Conservation (phyloP, 2,888 invertebrate species). For the Andrena chrysosceles region DNA sequence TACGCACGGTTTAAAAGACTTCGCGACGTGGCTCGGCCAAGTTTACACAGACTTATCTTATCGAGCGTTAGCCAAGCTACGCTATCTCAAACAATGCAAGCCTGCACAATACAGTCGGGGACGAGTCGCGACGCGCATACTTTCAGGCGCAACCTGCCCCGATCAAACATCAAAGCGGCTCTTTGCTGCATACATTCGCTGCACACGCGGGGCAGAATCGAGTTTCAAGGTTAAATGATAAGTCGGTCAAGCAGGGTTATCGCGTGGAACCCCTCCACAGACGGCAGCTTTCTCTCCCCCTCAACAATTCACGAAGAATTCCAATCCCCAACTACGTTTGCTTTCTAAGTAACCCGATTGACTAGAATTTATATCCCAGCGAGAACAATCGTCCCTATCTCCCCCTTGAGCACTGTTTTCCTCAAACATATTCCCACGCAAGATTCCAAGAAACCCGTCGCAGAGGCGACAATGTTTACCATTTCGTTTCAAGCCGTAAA, state of each 20-base stretch:
- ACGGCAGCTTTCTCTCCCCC: slow-evolving; percentile 10
- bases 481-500: neutral
- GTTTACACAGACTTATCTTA: slow-evolving; percentile 60
- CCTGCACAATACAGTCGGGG: slow-evolving; percentile 11
- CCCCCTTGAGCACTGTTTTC: neutral
- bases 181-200: slow-evolving; percentile 21
- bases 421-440: neutral
- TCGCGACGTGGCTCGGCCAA: neutral
- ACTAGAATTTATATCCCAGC: neutral
- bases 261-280: slow-evolving; percentile 33
- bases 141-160: slow-evolving; percentile 42
- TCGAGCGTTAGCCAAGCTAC: slow-evolving; percentile 51
- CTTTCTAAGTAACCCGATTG: neutral
- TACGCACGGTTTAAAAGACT: slow-evolving; percentile 48
- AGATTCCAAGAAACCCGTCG: slow-evolving; percentile 38
- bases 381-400: too few species aligned
- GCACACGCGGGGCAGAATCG: slow-evolving; percentile 16
- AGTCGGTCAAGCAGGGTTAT: slow-evolving; percentile 69
- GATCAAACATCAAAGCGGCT: slow-evolving; percentile 48
- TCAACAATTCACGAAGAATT: neutral
- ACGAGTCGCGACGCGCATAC: slow-evolving; percentile 4
- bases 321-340: neutral
- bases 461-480: neutral
- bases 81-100: slow-evolving; percentile 34
- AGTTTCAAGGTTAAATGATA: slow-evolving; percentile 68